Conservation (phyloP, 2,888 invertebrate genomes). For the Eilema sororculum region DNA sequence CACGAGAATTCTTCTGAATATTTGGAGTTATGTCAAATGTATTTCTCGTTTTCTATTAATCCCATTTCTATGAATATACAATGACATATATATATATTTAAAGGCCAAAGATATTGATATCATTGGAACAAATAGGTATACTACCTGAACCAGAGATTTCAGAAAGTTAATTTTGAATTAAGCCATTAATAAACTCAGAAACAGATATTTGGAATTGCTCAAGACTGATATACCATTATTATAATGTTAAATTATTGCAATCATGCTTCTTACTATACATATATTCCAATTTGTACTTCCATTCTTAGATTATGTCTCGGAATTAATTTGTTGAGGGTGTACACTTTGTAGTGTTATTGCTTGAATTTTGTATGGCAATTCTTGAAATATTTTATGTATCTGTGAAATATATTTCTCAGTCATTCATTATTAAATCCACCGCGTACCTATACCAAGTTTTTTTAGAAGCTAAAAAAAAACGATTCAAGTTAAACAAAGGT, state of each 20-base stretch:
- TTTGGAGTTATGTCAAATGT: too few relatives aligned
- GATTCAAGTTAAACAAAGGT: conserved; percentile 60
- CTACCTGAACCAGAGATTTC: too few relatives aligned
- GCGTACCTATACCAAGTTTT: conserved; percentile 34
- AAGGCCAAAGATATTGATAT: too few relatives aligned
- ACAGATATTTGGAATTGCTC: too few relatives aligned
- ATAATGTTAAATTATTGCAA: not conserved
- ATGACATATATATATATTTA: too few relatives aligned
- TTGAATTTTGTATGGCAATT: not conserved
- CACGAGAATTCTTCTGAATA: too few relatives aligned
- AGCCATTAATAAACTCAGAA: too few relatives aligned
- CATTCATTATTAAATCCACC: conserved; percentile 15
- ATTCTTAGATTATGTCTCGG: not conserved
- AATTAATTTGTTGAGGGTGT: not conserved
- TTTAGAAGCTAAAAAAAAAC: conserved; percentile 47
- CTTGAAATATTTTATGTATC: not conserved
- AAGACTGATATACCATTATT: too few relatives aligned
- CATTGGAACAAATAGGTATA: too few relatives aligned
- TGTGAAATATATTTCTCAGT: not conserved
- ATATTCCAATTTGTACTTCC: not conserved
- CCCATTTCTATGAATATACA: too few relatives aligned
- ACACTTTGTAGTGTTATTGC: not conserved
- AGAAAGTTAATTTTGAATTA: too few relatives aligned
- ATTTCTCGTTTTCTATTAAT: too few relatives aligned
- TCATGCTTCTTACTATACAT: not conserved